Percentiles rank a stretch among this genome's conserved stretches.
These are phyloP conservation scores for Cylas formicarius DNA, from an alignment of 1,140 invertebrate genomes.

Conservation along the genomic window DNA sequence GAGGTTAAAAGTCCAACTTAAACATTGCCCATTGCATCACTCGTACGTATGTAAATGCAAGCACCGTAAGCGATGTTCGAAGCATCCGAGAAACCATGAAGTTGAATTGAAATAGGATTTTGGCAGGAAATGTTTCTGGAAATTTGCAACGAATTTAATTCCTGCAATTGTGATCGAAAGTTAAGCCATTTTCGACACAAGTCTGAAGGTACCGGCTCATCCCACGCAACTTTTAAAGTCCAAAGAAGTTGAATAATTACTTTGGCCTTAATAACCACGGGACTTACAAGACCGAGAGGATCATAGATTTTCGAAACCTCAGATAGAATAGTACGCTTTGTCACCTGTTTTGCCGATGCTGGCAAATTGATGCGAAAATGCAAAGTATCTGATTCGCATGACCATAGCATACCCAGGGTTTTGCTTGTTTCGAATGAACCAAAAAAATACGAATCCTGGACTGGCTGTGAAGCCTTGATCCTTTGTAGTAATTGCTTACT, in stretches of 20 bases:
- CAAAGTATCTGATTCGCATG: too few species aligned
- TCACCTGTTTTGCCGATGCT: too few species aligned
- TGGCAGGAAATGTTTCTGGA: not conserved
- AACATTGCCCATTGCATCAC: constrained; percentile 17
- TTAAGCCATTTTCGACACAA: constrained; percentile 16
- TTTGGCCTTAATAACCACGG: constrained; percentile 38
- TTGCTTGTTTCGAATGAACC: too few species aligned
- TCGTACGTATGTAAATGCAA: constrained; percentile 30
- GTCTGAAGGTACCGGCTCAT: constrained; percentile 30
- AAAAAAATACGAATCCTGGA: too few species aligned
- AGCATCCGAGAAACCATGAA: constrained; percentile 37
- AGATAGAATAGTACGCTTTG: constrained; percentile 1
- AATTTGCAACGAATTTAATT: constrained; percentile 1
- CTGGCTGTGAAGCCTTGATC: too few species aligned
- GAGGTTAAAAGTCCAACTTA: constrained; percentile 26
- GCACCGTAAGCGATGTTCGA: constrained; percentile 31
- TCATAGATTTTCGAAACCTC: constrained; percentile 39
- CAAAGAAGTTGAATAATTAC: constrained; percentile 41
- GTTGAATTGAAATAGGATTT: constrained; percentile 10
- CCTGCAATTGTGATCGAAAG: not conserved
- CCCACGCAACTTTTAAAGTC: constrained; percentile 41
- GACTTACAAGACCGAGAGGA: constrained; percentile 38
- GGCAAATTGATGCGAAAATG: too few species aligned
- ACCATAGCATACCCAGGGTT: too few species aligned
- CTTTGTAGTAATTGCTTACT: too few species aligned